Conservation (phyloP, 2,797 vertebrate genomes). For the Enteromius argenteus region DNA sequence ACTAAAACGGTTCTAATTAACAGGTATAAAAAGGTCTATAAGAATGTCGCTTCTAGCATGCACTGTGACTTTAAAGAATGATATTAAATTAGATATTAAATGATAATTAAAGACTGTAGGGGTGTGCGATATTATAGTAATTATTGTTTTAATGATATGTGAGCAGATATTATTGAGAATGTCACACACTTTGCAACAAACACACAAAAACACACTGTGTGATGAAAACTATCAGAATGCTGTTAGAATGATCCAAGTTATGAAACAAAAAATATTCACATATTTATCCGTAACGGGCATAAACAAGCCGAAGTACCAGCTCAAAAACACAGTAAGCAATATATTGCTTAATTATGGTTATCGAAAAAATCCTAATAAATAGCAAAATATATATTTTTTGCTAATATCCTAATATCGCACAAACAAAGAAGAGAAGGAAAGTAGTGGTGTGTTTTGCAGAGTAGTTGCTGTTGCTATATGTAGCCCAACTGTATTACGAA, state of each 20-base stretch:
- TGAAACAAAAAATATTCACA: not conserved
- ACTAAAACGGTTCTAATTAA: not conserved
- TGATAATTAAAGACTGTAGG: not conserved
- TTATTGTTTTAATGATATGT: not conserved
- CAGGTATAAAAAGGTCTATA: not conserved
- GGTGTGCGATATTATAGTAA: not conserved
- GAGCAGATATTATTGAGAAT: not conserved
- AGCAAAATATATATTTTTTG: not conserved
- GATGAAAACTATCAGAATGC: not conserved
- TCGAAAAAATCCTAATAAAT: not conserved
- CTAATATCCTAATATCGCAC: not conserved
- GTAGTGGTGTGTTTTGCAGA: not conserved
- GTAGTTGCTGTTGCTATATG: not conserved
- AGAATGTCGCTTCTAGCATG: not conserved
- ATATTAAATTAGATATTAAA: not conserved
- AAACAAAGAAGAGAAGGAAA: not conserved
- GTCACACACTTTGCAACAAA: not conserved
- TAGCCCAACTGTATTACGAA: not conserved
- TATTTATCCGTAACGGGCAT: not conserved
- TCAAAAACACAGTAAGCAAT: not conserved
- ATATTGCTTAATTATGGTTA: not conserved
- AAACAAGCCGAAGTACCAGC: not conserved
- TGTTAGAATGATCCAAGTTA: too few relatives aligned
- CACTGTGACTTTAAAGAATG: not conserved
- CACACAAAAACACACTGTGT: not conserved